phyloP scores from a whole-genome alignment of 1,140 invertebrate genomes.

The Heterodera carotae region DNA sequence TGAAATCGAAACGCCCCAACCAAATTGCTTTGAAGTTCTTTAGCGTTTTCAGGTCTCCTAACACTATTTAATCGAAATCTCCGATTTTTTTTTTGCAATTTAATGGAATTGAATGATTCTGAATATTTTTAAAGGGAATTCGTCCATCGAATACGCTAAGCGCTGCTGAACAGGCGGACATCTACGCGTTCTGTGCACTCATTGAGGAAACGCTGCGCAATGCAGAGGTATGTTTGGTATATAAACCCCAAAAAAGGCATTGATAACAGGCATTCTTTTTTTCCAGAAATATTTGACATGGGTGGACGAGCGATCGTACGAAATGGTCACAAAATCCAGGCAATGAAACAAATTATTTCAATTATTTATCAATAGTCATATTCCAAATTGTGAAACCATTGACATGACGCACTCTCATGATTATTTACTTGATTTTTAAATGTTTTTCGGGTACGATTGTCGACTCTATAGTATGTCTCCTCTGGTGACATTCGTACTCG shows the following conservation, averaged over 20 bases:
- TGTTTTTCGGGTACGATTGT: too few relatives aligned
- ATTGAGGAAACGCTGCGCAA: slow-evolving; percentile 57
- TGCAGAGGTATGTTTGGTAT: slow-evolving; percentile 54
- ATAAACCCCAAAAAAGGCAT: slow-evolving; percentile 5
- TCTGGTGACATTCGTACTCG: too few relatives aligned
- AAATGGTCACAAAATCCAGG: slow-evolving; percentile 74
- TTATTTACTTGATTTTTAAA: too few relatives aligned
- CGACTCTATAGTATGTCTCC: too few relatives aligned
- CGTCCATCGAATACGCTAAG: slow-evolving; percentile 75
- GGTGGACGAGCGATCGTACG: slow-evolving; percentile 78
- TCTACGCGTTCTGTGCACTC: slow-evolving; percentile 84
- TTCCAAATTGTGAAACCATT: too few relatives aligned
- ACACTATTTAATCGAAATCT: too few relatives aligned
- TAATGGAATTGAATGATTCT: slow-evolving; percentile 16
- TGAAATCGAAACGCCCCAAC: too few relatives aligned
- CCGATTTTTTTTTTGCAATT: too few relatives aligned
- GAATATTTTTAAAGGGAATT: slow-evolving; percentile 69
- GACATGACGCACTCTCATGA: too few relatives aligned
- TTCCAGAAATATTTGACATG: slow-evolving; percentile 81
- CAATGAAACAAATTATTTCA: background rate
- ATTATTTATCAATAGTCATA: too few relatives aligned
- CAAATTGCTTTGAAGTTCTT: background rate
- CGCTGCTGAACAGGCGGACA: slow-evolving; percentile 80
- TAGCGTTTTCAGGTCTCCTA: too few relatives aligned
- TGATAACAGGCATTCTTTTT: background rate